phyloP scores from a whole-genome alignment of 64 coral and sea anemone genomes.

The Catalaphyllia jardinei region DNA sequence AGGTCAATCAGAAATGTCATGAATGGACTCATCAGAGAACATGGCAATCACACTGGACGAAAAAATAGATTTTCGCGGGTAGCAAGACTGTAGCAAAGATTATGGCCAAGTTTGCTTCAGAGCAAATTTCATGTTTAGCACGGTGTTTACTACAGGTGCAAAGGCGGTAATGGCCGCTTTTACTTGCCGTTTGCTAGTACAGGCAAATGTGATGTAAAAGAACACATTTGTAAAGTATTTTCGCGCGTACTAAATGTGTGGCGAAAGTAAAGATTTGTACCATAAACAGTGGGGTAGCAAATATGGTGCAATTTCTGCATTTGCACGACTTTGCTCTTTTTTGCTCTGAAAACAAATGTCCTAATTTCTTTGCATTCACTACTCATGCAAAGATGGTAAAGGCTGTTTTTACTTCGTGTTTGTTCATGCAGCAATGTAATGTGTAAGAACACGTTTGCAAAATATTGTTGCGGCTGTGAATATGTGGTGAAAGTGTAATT shows the following conservation, averaged over 20 bases:
- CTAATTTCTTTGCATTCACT: not conserved
- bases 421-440: not conserved
- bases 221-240: not conserved
- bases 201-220: not conserved
- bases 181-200: not conserved
- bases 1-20: slow-evolving; percentile 58
- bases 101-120: not conserved
- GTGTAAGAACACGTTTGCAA: not conserved
- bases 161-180: not conserved
- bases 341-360: no score
- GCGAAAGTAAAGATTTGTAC: not conserved
- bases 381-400: not conserved
- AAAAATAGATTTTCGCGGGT: not conserved
- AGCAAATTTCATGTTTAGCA: not conserved
- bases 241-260: not conserved
- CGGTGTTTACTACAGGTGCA: not conserved
- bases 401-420: not conserved
- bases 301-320: not conserved
- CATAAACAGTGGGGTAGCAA: not conserved
- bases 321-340: not conserved
- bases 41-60: not conserved
- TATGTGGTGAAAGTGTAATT: no score
- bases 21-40: slow-evolving; percentile 27
- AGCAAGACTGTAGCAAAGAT: not conserved
- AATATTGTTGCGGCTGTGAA: no score